These are phyloP conservation scores for Pristis pectinata DNA, from an alignment of 2,797 vertebrate species.

Conservation along the genomic window DNA sequence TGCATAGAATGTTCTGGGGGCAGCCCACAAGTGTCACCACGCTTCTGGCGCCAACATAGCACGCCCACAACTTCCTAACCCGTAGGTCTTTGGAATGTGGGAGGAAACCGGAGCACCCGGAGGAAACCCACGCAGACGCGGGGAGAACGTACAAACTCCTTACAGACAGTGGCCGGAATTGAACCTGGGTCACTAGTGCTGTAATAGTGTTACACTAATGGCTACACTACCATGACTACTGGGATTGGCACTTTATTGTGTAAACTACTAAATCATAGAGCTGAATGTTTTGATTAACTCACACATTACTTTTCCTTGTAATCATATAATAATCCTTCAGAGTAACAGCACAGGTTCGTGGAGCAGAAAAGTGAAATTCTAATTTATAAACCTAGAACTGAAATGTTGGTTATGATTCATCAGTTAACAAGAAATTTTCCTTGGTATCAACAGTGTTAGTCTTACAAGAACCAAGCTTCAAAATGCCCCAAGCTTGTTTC, in stretches of 20 bases:
- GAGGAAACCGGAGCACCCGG: too few relatives aligned
- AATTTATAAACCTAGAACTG: background rate
- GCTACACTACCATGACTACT: too few relatives aligned
- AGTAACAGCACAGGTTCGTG: background rate
- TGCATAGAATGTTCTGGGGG: too few relatives aligned
- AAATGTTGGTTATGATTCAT: constrained; percentile 1
- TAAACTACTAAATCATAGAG: background rate
- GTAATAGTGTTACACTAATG: too few relatives aligned
- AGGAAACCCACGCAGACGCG: too few relatives aligned
- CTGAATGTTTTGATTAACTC: background rate
- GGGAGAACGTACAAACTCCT: too few relatives aligned
- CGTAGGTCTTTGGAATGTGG: too few relatives aligned
- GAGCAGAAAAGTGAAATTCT: background rate
- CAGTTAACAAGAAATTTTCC: constrained; percentile 13
- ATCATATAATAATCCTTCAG: background rate
- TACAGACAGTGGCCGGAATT: too few relatives aligned
- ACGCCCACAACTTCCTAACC: too few relatives aligned
- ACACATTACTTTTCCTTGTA: background rate
- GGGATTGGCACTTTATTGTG: background rate
- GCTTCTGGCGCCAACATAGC: too few relatives aligned
- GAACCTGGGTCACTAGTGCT: too few relatives aligned
- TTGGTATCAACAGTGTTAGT: background rate
- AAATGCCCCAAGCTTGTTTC: background rate
- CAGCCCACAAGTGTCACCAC: too few relatives aligned
- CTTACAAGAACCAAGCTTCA: constrained; percentile 5